These are phyloP conservation scores for Acanthosepion lycidas DNA, from an alignment of 2,888 invertebrate genomes.

Conservation along the genomic window DNA sequence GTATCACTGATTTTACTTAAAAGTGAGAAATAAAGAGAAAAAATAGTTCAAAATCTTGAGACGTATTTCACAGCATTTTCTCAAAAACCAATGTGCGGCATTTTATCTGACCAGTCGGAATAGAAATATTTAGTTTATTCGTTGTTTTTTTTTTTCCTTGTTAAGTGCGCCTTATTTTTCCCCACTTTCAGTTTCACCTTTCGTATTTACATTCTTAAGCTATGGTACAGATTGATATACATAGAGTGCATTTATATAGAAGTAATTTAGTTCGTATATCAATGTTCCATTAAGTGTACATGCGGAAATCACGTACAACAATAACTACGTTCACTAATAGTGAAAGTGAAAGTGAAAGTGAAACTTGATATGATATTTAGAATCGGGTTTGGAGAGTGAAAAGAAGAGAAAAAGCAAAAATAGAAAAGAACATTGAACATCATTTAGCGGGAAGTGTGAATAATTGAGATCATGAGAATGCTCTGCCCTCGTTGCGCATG, in stretches of 20 bases:
- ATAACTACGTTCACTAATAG: neutral
- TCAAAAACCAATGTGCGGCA: too few relatives aligned
- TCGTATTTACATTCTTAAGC: neutral
- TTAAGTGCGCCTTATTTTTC: too few relatives aligned
- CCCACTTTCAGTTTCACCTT: too few relatives aligned
- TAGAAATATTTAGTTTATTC: too few relatives aligned
- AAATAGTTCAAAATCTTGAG: too few relatives aligned
- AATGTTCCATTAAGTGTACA: neutral
- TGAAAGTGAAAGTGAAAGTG: neutral
- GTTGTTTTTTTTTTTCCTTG: too few relatives aligned
- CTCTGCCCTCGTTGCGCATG: neutral
- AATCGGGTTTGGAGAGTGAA: neutral
- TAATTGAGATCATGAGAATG: neutral
- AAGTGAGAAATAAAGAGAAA: too few relatives aligned
- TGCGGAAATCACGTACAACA: neutral
- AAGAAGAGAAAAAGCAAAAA: neutral
- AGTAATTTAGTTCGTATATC: neutral
- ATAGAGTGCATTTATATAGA: neutral
- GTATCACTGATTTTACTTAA: too few relatives aligned
- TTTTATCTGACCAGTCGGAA: too few relatives aligned
- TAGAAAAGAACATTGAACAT: neutral
- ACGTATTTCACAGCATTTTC: too few relatives aligned
- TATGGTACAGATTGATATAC: neutral
- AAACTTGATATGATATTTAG: neutral
- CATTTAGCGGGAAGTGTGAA: neutral